Evolutionary conservation across 2,113 vertebrate genomes (phyloP), one percentile per base, ranked within the genome.

Genomic region (Calidris pygmaea): DNA sequence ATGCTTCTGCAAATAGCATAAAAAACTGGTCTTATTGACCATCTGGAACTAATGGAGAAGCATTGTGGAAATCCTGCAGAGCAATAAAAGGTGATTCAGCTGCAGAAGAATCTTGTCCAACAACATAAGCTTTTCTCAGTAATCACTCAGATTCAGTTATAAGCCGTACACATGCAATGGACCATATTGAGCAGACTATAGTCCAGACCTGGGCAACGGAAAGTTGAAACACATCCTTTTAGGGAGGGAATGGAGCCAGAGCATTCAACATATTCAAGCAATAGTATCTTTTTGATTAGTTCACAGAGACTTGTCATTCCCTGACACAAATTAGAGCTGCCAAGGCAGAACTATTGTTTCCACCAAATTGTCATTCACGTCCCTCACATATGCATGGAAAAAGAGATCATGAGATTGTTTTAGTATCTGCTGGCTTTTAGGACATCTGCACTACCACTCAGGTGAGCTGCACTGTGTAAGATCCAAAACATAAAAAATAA

Each of bases 41-140:
- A 93, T 73, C 67, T 95, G 82, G 78, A 95, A 89, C 58, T 90
- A 89, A 94, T 71, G 60, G 32, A 94, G 43, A 90, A 90, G 45
- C 26, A 81, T 20, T 68, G 50, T 90, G 60, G 47, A 94, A 95
- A 92, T 88, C 47, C 52, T 85, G 34, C 63, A 90, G 68, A 90
- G 72, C 35, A 93, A 71, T 90, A 88, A 92, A 90, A 92, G 58
- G n/a, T 77, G 62, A 91, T 90, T 96, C 47, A 53, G 29, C 59
- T 45, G 56, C 27, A 77, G 60, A 86, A 80, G 34, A 59, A 67
- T 71, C 68, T 71, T 71, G 59, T 91, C 68, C 63, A 91, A 80
- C 14, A 83, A 22, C 35, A 59, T 37, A 89, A 94, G 53, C 14
- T 82, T 93, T 85, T 82, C 50, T 76, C 32, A 79, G 24, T 79